Conservation (phyloP, 2,113 vertebrate species). For the Phaethon lepturus region DNA sequence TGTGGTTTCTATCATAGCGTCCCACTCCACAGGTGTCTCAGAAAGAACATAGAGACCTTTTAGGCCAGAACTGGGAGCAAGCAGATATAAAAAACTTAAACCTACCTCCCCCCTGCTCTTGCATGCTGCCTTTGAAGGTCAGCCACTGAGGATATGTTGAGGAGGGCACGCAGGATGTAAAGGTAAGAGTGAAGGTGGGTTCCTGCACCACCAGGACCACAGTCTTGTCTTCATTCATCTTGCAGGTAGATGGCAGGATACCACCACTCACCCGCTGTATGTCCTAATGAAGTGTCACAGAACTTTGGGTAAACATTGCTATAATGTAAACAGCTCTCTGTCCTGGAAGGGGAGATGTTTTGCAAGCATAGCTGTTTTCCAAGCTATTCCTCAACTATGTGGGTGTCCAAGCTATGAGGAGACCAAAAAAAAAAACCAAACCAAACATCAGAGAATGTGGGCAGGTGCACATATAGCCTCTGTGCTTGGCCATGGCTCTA, state of each 20-base stretch:
- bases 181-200: not conserved
- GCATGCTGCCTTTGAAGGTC: not conserved
- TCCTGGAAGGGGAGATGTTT: not conserved
- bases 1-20: not conserved
- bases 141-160: rapidly evolving
- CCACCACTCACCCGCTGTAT: not conserved
- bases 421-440: not conserved
- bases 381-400: not conserved
- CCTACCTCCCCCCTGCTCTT: not conserved
- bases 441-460: not conserved
- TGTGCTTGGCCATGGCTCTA: slow-evolving; percentile 35
- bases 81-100: not conserved
- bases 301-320: not conserved
- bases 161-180: rapidly evolving
- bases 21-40: not conserved
- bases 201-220: not conserved
- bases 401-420: slow-evolving; percentile 16
- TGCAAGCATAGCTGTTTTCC: slow-evolving; percentile 17
- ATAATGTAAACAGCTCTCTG: not conserved
- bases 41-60: not conserved
- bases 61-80: not conserved
- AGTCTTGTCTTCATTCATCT: not conserved
- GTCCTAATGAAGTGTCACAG: not conserved
- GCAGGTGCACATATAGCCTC: not conserved
- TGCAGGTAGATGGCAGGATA: not conserved